phyloP scores from a whole-genome alignment of 2,888 invertebrate genomes.

The Xanthia togata region DNA sequence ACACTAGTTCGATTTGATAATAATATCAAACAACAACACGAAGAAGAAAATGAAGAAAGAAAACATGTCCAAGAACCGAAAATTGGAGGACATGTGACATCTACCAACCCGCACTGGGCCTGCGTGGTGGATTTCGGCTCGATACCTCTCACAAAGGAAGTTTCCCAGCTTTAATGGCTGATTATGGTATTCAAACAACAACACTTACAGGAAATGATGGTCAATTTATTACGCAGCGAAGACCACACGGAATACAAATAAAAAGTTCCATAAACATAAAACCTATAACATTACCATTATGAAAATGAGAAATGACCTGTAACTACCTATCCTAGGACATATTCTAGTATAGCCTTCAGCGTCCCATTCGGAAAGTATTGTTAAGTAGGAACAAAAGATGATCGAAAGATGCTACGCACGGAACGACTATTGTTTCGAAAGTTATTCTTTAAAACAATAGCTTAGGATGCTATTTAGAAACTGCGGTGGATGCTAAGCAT shows the following conservation, averaged over 20 bases:
- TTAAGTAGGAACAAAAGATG: slow-evolving; percentile 64
- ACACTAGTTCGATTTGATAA: background rate
- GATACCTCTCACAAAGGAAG: too few species aligned
- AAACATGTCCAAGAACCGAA: background rate
- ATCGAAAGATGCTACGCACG: slow-evolving; percentile 60
- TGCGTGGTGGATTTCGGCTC: too few species aligned
- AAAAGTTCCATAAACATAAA: slow-evolving; percentile 20
- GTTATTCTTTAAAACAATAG: slow-evolving; percentile 65
- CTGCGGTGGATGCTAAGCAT: slow-evolving; percentile 5
- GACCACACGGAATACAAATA: slow-evolving; percentile 23
- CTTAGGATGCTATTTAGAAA: slow-evolving; percentile 50
- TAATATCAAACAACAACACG: background rate
- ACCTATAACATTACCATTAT: slow-evolving; percentile 23
- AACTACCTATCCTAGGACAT: slow-evolving; percentile 27
- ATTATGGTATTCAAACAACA: background rate
- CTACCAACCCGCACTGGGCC: too few species aligned
- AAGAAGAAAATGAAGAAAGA: background rate
- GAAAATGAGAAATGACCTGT: slow-evolving; percentile 33
- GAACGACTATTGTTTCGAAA: slow-evolving; percentile 64
- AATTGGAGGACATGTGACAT: too few species aligned
- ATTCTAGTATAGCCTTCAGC: slow-evolving; percentile 31
- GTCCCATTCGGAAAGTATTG: slow-evolving; percentile 57
- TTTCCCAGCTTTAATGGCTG: background rate
- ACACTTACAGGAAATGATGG: background rate
- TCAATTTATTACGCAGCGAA: background rate